Evolutionary conservation across 1,140 invertebrate species (phyloP).

Genomic region (Mamestra configurata): DNA sequence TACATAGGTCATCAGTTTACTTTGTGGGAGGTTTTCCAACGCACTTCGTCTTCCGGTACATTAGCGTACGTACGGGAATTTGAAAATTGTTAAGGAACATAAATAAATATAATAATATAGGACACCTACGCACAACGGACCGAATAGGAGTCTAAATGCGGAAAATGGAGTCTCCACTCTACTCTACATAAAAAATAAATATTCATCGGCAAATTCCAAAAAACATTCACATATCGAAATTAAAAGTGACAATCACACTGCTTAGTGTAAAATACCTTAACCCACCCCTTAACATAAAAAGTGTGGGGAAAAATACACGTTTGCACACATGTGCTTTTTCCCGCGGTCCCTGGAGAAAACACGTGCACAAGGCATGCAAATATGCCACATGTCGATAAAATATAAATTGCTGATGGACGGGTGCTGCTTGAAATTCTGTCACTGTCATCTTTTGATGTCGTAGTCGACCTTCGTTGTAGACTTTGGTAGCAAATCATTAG

Average conservation of each 20-base stretch:
- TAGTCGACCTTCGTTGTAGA: not conserved
- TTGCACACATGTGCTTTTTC: slow-evolving; percentile 24
- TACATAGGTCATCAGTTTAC: too few relatives aligned
- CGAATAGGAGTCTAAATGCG: too few relatives aligned
- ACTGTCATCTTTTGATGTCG: slow-evolving; percentile 12
- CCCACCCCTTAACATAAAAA: slow-evolving; percentile 16
- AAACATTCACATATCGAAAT: too few relatives aligned
- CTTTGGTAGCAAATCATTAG: not conserved
- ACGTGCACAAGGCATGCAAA: slow-evolving; percentile 18
- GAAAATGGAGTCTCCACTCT: too few relatives aligned
- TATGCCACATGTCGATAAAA: slow-evolving; percentile 24
- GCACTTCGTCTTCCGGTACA: too few relatives aligned
- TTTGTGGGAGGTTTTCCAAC: too few relatives aligned
- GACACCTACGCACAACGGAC: too few relatives aligned
- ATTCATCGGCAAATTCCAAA: too few relatives aligned
- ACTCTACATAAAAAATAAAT: too few relatives aligned
- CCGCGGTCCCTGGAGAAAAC: not conserved
- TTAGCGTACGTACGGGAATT: too few relatives aligned
- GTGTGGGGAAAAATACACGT: not conserved
- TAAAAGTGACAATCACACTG: not conserved
- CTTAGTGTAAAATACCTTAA: not conserved
- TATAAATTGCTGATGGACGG: not conserved
- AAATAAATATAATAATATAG: too few relatives aligned
- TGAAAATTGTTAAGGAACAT: too few relatives aligned
- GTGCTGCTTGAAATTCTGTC: slow-evolving; percentile 1